phyloP scores from a whole-genome alignment of 2,888 invertebrate species.

The Mesoligia furuncula region DNA sequence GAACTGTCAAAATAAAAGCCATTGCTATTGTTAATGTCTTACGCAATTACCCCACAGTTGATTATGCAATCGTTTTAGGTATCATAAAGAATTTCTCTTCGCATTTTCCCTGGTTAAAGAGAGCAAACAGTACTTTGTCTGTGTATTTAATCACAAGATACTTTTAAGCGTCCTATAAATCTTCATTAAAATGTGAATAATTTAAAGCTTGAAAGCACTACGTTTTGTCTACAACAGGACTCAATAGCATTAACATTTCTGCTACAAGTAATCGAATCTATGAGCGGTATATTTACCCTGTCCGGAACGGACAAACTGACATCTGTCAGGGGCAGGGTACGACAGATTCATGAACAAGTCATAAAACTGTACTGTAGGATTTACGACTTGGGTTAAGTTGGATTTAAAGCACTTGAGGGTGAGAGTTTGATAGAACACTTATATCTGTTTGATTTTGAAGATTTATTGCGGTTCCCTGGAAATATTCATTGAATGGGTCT shows the following conservation, averaged over 20 bases:
- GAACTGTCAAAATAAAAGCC: no score
- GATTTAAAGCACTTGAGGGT: conserved; percentile 11
- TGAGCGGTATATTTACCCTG: not conserved
- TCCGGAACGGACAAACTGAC: conserved; percentile 32
- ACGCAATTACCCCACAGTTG: no score
- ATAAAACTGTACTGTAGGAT: conserved; percentile 33
- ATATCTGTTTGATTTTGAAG: conserved; percentile 23
- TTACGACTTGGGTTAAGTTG: conserved; percentile 37
- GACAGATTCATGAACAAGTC: conserved; percentile 37
- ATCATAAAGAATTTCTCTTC: not conserved
- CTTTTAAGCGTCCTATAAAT: not conserved
- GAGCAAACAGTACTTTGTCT: not conserved
- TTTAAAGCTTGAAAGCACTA: not conserved
- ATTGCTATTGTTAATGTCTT: no score
- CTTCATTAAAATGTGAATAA: not conserved
- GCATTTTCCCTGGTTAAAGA: not conserved
- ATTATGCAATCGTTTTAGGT: not conserved
- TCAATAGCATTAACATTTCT: not conserved
- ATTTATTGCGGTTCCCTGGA: not conserved
- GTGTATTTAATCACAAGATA: no score
- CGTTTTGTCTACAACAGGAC: not conserved
- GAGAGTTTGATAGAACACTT: conserved; percentile 13
- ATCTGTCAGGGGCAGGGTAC: conserved; percentile 24
- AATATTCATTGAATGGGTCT: not conserved
- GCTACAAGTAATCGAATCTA: conserved; percentile 24